A percentile compares a stretch with the other conserved stretches of the same genome.
Evolutionary conservation across 1,140 invertebrate species (phyloP).

Genomic region (Brachionus rubens): DNA sequence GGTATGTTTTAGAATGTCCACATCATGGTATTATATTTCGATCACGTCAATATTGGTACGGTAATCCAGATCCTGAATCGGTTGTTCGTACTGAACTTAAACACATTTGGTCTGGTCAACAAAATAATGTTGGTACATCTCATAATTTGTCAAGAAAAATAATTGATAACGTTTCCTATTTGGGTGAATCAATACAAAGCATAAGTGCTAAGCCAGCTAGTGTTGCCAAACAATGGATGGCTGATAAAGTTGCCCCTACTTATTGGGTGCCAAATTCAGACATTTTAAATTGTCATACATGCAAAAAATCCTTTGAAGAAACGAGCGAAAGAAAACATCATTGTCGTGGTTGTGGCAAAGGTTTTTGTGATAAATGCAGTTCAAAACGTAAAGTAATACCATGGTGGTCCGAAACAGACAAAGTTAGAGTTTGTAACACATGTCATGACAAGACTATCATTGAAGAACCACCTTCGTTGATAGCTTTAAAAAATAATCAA

Average conservation of each 20-base stretch:
- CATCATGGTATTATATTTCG: constrained; percentile 77
- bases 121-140: constrained; percentile 51
- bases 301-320: constrained; percentile 62
- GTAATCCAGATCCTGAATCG: constrained; percentile 73
- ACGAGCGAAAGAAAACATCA: constrained; percentile 67
- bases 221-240: constrained; percentile 69
- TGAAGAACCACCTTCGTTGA: constrained; percentile 19
- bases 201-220: constrained; percentile 71
- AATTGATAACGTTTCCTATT: constrained; percentile 70
- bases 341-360: constrained; percentile 71
- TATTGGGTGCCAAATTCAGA: constrained; percentile 78
- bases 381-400: constrained; percentile 66
- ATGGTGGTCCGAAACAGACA: constrained; percentile 65
- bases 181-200: constrained; percentile 70
- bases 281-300: constrained; percentile 70
- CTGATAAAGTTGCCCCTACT: constrained; percentile 73
- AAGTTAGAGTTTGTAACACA: constrained; percentile 70
- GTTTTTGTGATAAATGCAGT: constrained; percentile 70
- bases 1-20: constrained; percentile 75
- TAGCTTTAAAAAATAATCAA: constrained; percentile 28
- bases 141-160: constrained; percentile 73
- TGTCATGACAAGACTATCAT: constrained; percentile 57
- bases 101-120: constrained; percentile 46
- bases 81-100: constrained; percentile 57
- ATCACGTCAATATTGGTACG: constrained; percentile 79